Evolutionary conservation across 2,797 vertebrate species (phyloP).

Genomic region (Caiman crocodilus): DNA sequence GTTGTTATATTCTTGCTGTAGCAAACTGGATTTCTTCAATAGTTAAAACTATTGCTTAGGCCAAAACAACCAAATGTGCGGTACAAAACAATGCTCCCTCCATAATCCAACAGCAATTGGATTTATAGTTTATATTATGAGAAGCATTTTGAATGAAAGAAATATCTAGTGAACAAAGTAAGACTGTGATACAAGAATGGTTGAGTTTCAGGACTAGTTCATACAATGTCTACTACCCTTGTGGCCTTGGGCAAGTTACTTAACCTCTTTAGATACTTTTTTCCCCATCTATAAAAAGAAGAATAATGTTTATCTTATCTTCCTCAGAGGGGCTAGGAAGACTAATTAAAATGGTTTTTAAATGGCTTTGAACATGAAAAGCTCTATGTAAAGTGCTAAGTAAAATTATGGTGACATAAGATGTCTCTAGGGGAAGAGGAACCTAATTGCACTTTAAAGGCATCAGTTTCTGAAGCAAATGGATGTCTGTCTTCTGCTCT

Average conservation of each 20-base stretch:
- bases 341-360: slow-evolving; percentile 67
- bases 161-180: slow-evolving; percentile 1
- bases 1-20: neutral
- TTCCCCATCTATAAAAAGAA: slow-evolving; percentile 46
- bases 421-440: slow-evolving; percentile 25
- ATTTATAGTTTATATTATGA: neutral
- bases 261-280: slow-evolving; percentile 55
- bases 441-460: neutral
- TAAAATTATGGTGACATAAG: slow-evolving; percentile 25
- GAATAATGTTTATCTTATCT: slow-evolving; percentile 67
- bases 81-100: neutral
- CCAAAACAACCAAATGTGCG: neutral
- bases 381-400: slow-evolving; percentile 23
- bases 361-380: slow-evolving; percentile 63
- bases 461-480: neutral
- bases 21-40: neutral
- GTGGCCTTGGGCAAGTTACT: slow-evolving; percentile 52
- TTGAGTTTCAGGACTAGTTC: neutral
- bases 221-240: slow-evolving; percentile 17
- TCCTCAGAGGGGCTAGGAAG: slow-evolving; percentile 49
- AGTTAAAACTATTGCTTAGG: neutral
- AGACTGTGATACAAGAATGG: neutral
- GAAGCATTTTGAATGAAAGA: neutral
- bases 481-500: neutral
- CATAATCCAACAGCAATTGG: neutral